Base-by-base conservation (phyloP, 2,888 invertebrate species). In the Venusia cambrica region DNA sequence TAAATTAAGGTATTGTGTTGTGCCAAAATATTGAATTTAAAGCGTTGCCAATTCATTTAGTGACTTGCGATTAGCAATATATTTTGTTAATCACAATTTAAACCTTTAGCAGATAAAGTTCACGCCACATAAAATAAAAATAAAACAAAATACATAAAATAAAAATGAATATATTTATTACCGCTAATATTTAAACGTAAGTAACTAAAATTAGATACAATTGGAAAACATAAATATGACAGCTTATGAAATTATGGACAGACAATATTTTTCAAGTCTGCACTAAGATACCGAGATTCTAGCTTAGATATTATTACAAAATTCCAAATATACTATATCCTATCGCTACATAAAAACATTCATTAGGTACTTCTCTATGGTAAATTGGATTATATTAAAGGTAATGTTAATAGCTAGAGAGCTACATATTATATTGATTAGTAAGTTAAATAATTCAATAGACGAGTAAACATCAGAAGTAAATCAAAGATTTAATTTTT, bases 101-200 rank as follows among this genome's bases (percentile, higher is more conserved):
- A 13, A 25, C 26, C 3, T 5, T 7, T 9, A 22, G 15, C 25
- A 10, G n/a, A 20, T 3, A 33, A 36, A 41, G 20, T 24, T 24
- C 18, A 45, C 59, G 50, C 40, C 68, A 76, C 66, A 70, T 35
- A 72, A 79, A 62, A 67, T 73, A 73, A 80, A n/a, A 78, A 85
- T 77, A 72, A 87, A 88, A 83, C 77, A 72, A 81, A 80, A 74
- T 53, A 73, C 59, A 69, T 81, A 76, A 87, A 87, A 84, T 85
- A 87, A 83, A 84, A 83, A 79, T 79, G 81, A 80, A 81, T 87
- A 87, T 87, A 87, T 85, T 87, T 71, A 83, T 74, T 77, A 78
- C 73, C 61, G 73, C 75, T 75, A 48, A 79, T 63, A 73, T 75
- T 74, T 78, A 76, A 74, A 71, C 67, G 59, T 76, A n/a, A n/a